Conservation (phyloP, 2,113 vertebrate genomes). For the Uria aalge region DNA sequence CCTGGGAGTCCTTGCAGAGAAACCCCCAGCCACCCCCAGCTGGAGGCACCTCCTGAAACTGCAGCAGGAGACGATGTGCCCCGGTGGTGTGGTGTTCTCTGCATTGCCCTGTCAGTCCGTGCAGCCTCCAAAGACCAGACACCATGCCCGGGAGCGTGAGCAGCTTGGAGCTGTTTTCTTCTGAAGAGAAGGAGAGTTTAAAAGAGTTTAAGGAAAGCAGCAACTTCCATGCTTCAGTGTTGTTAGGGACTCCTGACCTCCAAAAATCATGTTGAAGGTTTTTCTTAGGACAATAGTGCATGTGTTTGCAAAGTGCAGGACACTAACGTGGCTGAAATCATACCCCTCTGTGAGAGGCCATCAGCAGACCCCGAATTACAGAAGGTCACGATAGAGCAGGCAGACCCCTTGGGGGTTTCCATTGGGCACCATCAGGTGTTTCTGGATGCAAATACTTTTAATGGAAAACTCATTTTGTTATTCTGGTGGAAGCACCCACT, state of each 20-base stretch:
- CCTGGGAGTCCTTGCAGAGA: background rate
- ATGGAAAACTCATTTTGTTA: background rate
- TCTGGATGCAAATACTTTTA: background rate
- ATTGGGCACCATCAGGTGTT: background rate
- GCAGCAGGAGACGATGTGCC: fast-evolving
- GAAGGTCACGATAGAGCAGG: background rate
- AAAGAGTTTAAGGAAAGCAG: background rate
- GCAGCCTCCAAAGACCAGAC: background rate
- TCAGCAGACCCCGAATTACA: background rate
- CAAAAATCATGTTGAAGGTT: background rate
- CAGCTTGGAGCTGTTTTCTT: background rate
- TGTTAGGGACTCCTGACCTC: too few species aligned
- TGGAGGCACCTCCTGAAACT: background rate
- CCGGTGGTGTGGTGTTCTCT: fast-evolving
- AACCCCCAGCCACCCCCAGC: background rate
- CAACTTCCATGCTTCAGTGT: background rate
- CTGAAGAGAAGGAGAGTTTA: background rate
- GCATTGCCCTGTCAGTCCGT: fast-evolving
- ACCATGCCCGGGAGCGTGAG: background rate
- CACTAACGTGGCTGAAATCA: background rate
- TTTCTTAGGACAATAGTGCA: background rate
- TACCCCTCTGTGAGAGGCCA: too few species aligned
- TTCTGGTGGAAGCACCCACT: background rate
- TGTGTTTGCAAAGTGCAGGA: background rate
- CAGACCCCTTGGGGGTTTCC: background rate